Base-by-base conservation (phyloP, 1,140 invertebrate species). In the Drosophila trapezifrons region DNA sequence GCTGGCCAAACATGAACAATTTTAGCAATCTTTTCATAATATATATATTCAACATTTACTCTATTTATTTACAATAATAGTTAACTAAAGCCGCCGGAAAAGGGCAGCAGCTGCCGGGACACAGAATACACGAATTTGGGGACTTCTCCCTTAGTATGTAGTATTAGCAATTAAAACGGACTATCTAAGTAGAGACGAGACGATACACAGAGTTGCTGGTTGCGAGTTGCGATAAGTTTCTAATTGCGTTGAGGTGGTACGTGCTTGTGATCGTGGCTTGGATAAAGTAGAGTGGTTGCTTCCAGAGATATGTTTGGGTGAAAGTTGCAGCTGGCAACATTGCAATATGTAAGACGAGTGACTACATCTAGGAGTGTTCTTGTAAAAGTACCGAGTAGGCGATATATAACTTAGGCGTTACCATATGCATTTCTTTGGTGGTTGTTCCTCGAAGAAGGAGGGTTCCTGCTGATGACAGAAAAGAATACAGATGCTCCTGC, bases 231-330 rank as follows among this genome's bases (percentile, higher is more conserved):
- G 57, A 74, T 54, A 74, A 63, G 72, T 60, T 46, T 22, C 40
- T 47, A 51, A 52, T 71, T 51, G 66, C 45, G 64, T 51, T 45
- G 65, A 51, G 70, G 70, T 58, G 66, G 70, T 70, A 59, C 58
- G 55, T 42, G 70, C 66, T 38, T 58, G 22, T 42, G 35, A 59
- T 37, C 46, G 18, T 29, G 29, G 47, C 20, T 49, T 60, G 29
- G 63, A 55, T 74, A 75, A 75, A 75, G 72, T 64, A 56, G 37
- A 45, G 66, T 58, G 67, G 35, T 47, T 72, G 69, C 66, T 37
- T 75, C 22, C 37, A 75, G 80, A 84, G 80, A 84, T 84, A 84
- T 84, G 80, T 84, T 49, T 62, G 32, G n/a, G 54, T 73, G 46
- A 78, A 59, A 80, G 65, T 78, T 83, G 56, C 76, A 58, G 56